phyloP scores from a whole-genome alignment of 2,113 vertebrate species.

The Daubentonia madagascariensis region DNA sequence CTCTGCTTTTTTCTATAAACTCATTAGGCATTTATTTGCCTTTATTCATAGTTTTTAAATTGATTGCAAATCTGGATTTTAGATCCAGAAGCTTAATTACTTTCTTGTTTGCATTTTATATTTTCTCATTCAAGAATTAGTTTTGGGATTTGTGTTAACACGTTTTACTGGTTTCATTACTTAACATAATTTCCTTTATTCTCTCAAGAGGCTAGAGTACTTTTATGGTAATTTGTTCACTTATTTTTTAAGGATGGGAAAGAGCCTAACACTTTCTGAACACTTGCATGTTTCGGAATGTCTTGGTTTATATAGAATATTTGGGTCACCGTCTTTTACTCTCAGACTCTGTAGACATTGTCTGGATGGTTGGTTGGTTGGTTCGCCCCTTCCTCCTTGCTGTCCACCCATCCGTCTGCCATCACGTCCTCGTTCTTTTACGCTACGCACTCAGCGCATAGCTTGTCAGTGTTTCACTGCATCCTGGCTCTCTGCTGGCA shows the following conservation, averaged over 20 bases:
- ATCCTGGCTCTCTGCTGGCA: background rate
- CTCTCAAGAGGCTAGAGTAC: background rate
- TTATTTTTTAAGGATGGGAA: background rate
- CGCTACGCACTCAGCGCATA: background rate
- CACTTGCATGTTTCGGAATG: background rate
- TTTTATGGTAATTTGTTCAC: slow-evolving; percentile 6
- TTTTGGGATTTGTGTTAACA: slow-evolving; percentile 31
- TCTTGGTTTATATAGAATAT: background rate
- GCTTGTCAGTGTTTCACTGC: background rate
- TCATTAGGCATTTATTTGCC: background rate
- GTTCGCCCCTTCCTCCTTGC: background rate
- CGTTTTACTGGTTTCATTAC: background rate
- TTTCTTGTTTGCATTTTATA: slow-evolving; percentile 37
- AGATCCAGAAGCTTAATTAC: slow-evolving; percentile 12
- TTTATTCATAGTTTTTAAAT: slow-evolving; percentile 15
- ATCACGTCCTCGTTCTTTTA: background rate
- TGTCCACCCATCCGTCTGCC: background rate
- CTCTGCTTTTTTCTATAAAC: background rate
- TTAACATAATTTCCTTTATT: slow-evolving; percentile 39
- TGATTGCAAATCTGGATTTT: slow-evolving; percentile 14
- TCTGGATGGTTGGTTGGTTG: background rate
- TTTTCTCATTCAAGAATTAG: slow-evolving; percentile 3
- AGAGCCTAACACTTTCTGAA: background rate
- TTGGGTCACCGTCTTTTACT: background rate
- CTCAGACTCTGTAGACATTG: background rate